These are phyloP conservation scores for Dysdera silvatica DNA, from an alignment of 1,140 invertebrate species.

Conservation along the genomic window DNA sequence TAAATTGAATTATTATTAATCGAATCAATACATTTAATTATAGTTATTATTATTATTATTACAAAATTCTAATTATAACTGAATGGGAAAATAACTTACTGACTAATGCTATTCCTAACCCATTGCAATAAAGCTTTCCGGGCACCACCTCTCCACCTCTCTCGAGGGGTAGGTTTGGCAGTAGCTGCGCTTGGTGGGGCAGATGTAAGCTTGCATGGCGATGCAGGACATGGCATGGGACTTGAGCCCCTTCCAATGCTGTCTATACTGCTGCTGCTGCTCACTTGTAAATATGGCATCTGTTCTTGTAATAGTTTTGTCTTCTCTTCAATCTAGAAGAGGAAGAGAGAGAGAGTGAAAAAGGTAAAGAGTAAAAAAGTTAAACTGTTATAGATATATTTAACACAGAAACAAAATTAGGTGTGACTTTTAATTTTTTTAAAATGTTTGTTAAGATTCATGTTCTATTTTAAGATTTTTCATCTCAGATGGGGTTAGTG, in stretches of 20 bases:
- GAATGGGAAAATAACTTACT: conserved; percentile 52
- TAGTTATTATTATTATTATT: too few species aligned
- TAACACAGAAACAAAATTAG: too few species aligned
- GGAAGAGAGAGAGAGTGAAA: too few species aligned
- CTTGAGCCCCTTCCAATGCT: conserved; percentile 39
- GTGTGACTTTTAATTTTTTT: too few species aligned
- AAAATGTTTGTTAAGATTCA: too few species aligned
- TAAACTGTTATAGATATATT: too few species aligned
- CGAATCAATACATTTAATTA: too few species aligned
- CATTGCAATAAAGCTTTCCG: conserved; percentile 86
- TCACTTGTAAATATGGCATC: conserved; percentile 62
- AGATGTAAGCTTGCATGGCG: conserved; percentile 29
- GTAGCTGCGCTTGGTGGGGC: conserved; percentile 37
- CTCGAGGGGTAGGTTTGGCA: conserved; percentile 43
- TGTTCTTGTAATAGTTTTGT: conserved; percentile 74
- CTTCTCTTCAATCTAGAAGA: conserved; percentile 85
- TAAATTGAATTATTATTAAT: too few species aligned
- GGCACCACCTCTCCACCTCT: conserved; percentile 60
- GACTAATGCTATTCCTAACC: conserved; percentile 86
- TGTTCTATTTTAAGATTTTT: too few species aligned
- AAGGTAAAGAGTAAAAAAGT: too few species aligned
- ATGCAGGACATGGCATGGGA: conserved; percentile 27
- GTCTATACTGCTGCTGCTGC: conserved; percentile 66
- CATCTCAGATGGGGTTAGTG: too few species aligned
- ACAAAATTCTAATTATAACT: not conserved